phyloP scores from a whole-genome alignment of 2,888 invertebrate genomes.

The Phragmatobia fuliginosa region DNA sequence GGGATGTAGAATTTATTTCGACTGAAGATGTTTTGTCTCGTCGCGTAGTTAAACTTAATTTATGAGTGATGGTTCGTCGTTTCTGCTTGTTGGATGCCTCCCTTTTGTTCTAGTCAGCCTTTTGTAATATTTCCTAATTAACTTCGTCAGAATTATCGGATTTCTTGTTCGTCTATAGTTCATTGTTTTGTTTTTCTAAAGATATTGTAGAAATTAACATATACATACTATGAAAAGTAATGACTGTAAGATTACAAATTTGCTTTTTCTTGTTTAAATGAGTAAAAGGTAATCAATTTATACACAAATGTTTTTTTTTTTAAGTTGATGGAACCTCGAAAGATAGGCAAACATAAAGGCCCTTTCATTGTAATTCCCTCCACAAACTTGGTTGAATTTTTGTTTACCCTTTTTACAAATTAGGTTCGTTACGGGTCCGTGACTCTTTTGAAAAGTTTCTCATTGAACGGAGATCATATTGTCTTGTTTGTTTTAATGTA shows the following conservation, averaged over 20 bases:
- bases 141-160: slow-evolving; percentile 13
- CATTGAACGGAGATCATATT: slow-evolving; percentile 25
- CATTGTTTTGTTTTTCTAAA: slow-evolving; percentile 15
- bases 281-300: slow-evolving; percentile 1
- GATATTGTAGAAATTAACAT: slow-evolving; percentile 2
- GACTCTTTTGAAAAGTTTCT: slow-evolving; percentile 38
- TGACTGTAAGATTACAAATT: too few species aligned
- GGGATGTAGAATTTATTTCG: slow-evolving; percentile 46
- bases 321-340: slow-evolving; percentile 24
- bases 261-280: not conserved
- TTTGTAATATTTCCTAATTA: slow-evolving; percentile 23
- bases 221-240: not conserved
- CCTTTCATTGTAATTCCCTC: slow-evolving; percentile 61
- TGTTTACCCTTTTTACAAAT: slow-evolving; percentile 76
- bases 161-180: slow-evolving; percentile 16
- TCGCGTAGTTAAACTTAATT: slow-evolving; percentile 41
- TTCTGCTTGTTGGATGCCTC: slow-evolving; percentile 18
- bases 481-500: slow-evolving; percentile 6
- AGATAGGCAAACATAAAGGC: slow-evolving; percentile 16
- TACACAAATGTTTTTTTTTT: not conserved
- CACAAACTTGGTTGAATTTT: slow-evolving; percentile 50
- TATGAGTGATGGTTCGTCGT: slow-evolving; percentile 36
- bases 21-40: slow-evolving; percentile 42
- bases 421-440: slow-evolving; percentile 65
- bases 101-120: slow-evolving; percentile 20